Percentiles rank a stretch among this genome's conserved stretches.
These are phyloP conservation scores for Yponomeuta cagnagella DNA, from an alignment of 2,888 invertebrate species.

Conservation along the genomic window DNA sequence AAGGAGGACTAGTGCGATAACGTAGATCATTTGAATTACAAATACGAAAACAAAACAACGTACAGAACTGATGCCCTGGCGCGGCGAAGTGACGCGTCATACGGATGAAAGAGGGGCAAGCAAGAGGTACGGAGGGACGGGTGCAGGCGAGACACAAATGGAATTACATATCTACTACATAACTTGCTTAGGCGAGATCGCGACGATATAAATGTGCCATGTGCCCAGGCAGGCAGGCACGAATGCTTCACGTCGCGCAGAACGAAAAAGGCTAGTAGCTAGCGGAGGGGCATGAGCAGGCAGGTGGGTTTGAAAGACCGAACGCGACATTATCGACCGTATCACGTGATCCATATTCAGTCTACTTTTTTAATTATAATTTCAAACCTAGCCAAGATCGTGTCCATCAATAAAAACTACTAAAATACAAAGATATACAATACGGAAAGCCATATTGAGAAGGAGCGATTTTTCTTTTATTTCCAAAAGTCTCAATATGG, in stretches of 20 bases:
- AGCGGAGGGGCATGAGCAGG: conserved; percentile 10
- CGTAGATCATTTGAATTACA: conserved; percentile 56
- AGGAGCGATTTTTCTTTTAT: too few relatives aligned
- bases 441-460: too few relatives aligned
- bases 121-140: conserved; percentile 41
- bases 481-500: too few relatives aligned
- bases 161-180: conserved; percentile 67
- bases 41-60: conserved; percentile 50
- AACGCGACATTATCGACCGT: background rate
- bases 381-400: too few relatives aligned
- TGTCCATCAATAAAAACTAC: too few relatives aligned
- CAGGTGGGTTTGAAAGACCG: background rate
- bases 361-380: background rate
- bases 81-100: conserved; percentile 62
- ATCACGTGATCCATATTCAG: conserved; percentile 30
- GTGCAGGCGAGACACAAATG: conserved; percentile 66
- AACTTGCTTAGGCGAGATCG: conserved; percentile 51
- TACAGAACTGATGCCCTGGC: conserved; percentile 58
- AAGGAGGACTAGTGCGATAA: conserved; percentile 45
- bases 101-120: conserved; percentile 49
- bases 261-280: conserved; percentile 4
- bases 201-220: conserved; percentile 38
- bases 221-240: conserved; percentile 9
- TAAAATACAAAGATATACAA: too few relatives aligned
- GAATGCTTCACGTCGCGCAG: conserved; percentile 6